Percentiles rank a stretch among this genome's conserved stretches.
These are phyloP conservation scores for Atrichornis clamosus DNA, from an alignment of 2,113 vertebrate species.

Conservation along the genomic window DNA sequence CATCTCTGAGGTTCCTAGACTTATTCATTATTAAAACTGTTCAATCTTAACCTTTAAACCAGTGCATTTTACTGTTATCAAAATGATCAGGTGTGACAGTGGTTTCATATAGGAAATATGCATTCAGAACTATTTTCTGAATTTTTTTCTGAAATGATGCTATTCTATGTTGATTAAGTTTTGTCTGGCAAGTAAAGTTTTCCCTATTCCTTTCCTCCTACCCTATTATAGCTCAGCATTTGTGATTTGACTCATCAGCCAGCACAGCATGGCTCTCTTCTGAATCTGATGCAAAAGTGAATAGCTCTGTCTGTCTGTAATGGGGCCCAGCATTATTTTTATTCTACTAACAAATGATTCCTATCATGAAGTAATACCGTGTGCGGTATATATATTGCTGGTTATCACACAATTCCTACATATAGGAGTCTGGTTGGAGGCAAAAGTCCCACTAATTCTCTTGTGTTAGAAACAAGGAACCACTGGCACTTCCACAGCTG, in stretches of 20 bases:
- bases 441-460: background rate
- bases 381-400: background rate
- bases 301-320: background rate
- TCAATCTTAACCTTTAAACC: background rate
- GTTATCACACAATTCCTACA: background rate
- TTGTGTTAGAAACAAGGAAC: background rate
- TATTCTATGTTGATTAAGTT: background rate
- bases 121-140: background rate
- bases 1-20: background rate
- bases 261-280: background rate
- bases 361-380: background rate
- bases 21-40: background rate
- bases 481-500: background rate
- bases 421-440: background rate
- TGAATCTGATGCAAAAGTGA: background rate
- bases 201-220: background rate
- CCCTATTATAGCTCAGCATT: background rate
- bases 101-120: background rate
- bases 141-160: background rate
- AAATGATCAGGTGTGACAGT: background rate
- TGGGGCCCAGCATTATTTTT: background rate
- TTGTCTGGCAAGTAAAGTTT: background rate
- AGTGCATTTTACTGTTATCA: background rate
- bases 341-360: background rate
- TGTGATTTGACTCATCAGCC: background rate